These are phyloP conservation scores for Azemiops feae DNA, from an alignment of 2,113 vertebrate genomes.

Conservation along the genomic window DNA sequence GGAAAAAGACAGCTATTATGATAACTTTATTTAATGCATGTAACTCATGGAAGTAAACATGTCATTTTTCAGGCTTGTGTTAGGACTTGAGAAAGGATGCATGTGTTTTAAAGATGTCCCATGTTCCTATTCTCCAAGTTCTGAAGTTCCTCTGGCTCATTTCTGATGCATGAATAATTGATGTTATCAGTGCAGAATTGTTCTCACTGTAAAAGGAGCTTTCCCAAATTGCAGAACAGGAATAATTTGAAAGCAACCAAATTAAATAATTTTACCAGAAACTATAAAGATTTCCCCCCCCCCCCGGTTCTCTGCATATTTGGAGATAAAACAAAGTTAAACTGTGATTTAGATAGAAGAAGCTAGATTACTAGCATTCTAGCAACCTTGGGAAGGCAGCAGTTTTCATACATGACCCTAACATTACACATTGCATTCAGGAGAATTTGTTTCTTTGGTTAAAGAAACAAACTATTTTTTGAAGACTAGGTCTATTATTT, in stretches of 20 bases:
- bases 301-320: background rate
- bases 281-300: constrained; percentile 24
- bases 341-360: constrained; percentile 38
- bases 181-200: constrained; percentile 10
- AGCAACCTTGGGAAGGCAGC: background rate
- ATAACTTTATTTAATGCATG: background rate
- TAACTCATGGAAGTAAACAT: background rate
- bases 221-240: constrained; percentile 11
- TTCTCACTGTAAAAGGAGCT: constrained; percentile 15
- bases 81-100: background rate
- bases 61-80: background rate
- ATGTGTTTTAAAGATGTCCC: background rate
- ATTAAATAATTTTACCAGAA: constrained; percentile 19
- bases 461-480: background rate
- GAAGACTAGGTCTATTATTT: background rate
- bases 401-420: background rate
- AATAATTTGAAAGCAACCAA: background rate
- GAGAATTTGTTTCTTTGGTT: background rate
- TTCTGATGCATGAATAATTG: background rate
- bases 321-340: constrained; percentile 47
- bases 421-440: background rate
- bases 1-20: background rate
- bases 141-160: background rate
- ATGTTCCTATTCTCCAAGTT: background rate
- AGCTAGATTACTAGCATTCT: background rate